Evolutionary conservation across 2,797 vertebrate species (phyloP).

Genomic region (Decapterus maruadsi): DNA sequence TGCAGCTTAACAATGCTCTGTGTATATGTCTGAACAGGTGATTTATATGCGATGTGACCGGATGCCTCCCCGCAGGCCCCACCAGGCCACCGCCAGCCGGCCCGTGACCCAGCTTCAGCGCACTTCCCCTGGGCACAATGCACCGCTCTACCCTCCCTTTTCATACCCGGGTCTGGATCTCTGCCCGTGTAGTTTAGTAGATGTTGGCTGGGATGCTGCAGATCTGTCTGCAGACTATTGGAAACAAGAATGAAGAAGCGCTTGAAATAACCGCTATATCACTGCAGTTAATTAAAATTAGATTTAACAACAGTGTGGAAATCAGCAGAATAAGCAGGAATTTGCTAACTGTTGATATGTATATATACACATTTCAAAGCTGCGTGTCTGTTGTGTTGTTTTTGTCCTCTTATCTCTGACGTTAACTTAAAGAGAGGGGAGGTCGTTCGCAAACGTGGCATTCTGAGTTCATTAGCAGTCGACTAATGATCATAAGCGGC

Average conservation of each 20-base stretch:
- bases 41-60: conserved; percentile 76
- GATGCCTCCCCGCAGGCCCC: conserved; percentile 52
- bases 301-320: neutral
- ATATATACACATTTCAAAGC: conserved; percentile 28
- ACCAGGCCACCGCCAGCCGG: conserved; percentile 38
- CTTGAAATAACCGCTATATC: no score
- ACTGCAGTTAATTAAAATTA: no score
- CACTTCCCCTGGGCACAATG: conserved; percentile 48
- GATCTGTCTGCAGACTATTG: neutral
- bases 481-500: conserved; percentile 74
- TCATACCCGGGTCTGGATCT: conserved; percentile 39
- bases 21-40: conserved; percentile 69
- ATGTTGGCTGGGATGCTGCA: conserved; percentile 12
- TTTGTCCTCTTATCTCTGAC: neutral
- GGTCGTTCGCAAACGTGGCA: conserved; percentile 61
- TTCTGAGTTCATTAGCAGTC: conserved; percentile 72
- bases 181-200: conserved; percentile 36
- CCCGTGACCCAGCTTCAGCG: conserved; percentile 61
- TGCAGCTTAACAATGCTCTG: conserved; percentile 64
- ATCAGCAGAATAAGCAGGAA: neutral
- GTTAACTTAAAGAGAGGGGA: conserved; percentile 20
- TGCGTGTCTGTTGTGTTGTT: neutral
- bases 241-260: no score
- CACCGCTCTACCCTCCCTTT: conserved; percentile 46
- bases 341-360: neutral